phyloP scores from a whole-genome alignment of 2,113 vertebrate species.

The Calcarius ornatus region DNA sequence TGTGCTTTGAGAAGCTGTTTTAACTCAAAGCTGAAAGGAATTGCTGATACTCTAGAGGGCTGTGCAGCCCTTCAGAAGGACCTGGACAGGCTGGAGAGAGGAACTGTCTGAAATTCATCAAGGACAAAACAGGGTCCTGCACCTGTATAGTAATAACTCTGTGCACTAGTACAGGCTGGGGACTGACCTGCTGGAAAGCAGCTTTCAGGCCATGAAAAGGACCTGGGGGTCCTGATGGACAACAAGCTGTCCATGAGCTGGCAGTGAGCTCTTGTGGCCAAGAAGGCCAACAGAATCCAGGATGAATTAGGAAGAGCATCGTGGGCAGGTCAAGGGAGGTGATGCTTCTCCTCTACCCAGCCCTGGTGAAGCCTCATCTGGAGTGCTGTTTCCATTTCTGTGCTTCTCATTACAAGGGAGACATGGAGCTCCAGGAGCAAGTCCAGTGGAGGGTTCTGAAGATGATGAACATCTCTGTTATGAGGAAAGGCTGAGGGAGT shows the following conservation, averaged over 20 bases:
- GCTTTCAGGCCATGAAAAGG: not conserved
- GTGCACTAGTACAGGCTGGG: not conserved
- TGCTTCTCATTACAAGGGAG: not conserved
- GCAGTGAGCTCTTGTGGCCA: not conserved
- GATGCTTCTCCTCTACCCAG: not conserved
- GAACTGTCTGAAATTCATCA: not conserved
- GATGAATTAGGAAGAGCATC: not conserved
- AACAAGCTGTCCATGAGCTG: not conserved
- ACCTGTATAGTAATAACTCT: not conserved
- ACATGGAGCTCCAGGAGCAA: not conserved
- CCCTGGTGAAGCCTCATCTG: not conserved
- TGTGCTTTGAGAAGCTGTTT: not conserved
- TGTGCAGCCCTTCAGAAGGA: not conserved
- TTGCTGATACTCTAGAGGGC: not conserved
- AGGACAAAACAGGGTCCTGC: not conserved
- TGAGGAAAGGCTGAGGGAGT: not conserved
- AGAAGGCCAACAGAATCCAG: not conserved
- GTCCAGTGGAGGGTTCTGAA: accelerated
- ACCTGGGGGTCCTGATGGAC: not conserved
- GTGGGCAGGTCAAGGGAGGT: not conserved
- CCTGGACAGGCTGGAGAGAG: not conserved
- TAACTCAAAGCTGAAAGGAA: not conserved
- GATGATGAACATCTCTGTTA: not conserved
- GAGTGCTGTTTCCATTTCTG: not conserved
- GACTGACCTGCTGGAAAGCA: not conserved